phyloP scores from a whole-genome alignment of 2,797 vertebrate genomes.

The Xiphorhynchus erythropygius region DNA sequence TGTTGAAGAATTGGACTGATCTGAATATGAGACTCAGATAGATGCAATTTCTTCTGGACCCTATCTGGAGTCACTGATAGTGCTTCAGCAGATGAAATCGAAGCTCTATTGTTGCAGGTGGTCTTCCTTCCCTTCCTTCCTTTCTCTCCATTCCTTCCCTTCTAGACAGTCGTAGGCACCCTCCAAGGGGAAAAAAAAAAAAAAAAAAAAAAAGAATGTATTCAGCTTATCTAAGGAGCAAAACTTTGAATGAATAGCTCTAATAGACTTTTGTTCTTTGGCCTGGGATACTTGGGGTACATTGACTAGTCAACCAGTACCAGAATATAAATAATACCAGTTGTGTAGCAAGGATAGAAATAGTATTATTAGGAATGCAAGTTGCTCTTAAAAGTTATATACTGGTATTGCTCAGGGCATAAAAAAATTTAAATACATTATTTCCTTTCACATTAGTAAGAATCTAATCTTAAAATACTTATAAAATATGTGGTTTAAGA shows the following conservation, averaged over 20 bases:
- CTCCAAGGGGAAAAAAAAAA: neutral
- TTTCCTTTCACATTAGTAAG: neutral
- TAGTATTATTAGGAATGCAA: neutral
- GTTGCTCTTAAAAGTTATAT: neutral
- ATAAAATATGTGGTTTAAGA: neutral
- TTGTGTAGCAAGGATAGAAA: neutral
- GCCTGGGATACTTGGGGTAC: neutral
- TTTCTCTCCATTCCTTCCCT: neutral
- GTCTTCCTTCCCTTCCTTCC: neutral
- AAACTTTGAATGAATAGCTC: neutral
- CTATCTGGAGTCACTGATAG: neutral
- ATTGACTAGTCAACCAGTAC: neutral
- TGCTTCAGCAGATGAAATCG: neutral
- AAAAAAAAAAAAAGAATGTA: neutral
- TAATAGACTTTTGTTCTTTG: neutral
- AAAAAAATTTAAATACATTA: neutral
- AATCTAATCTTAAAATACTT: neutral
- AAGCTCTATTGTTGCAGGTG: neutral
- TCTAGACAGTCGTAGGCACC: neutral
- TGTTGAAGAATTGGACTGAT: neutral
- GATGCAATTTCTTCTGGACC: neutral
- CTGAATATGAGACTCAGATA: accelerated
- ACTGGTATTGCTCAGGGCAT: neutral
- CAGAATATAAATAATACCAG: neutral
- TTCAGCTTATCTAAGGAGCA: neutral